These are phyloP conservation scores for Lanistes nyassanus DNA, from an alignment of 1,140 invertebrate species.

Conservation along the genomic window DNA sequence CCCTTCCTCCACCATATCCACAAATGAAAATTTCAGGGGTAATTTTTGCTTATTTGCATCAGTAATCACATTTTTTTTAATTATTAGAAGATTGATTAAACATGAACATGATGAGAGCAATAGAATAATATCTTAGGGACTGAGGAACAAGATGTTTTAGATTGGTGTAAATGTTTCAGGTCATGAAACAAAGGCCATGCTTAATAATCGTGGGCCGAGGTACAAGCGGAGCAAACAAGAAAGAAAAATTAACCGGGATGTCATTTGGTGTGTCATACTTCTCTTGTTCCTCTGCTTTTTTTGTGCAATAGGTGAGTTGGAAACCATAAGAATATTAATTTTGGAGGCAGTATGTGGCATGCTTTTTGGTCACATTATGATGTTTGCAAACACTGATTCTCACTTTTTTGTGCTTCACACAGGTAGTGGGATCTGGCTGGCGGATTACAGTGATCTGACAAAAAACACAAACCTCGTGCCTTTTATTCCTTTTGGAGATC, in stretches of 20 bases:
- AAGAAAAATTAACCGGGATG: conserved; percentile 92
- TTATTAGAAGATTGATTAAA: no score
- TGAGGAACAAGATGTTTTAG: no score
- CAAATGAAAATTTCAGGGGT: no score
- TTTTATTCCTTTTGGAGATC: conserved; percentile 64
- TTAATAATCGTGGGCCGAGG: conserved; percentile 94
- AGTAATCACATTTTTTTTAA: no score
- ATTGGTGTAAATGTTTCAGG: conserved; percentile 71
- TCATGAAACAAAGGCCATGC: conserved; percentile 97
- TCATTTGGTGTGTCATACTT: conserved; percentile 96
- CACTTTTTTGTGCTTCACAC: background rate
- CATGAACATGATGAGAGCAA: no score
- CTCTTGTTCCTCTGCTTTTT: conserved; percentile 89
- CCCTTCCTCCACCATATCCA: no score
- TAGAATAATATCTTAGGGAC: no score
- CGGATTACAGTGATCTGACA: conserved; percentile 36
- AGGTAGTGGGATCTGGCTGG: conserved; percentile 85
- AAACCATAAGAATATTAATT: background rate
- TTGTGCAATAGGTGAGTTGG: conserved; percentile 79
- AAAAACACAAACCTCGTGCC: conserved; percentile 57
- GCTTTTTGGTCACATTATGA: background rate
- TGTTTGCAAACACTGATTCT: background rate
- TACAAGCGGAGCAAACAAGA: conserved; percentile 95
- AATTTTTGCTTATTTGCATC: no score
- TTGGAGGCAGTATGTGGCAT: background rate